Evolutionary conservation across 2,888 invertebrate genomes (phyloP), one percentile per base, ranked within the genome.

Genomic region (Lasioglossum calceatum): DNA sequence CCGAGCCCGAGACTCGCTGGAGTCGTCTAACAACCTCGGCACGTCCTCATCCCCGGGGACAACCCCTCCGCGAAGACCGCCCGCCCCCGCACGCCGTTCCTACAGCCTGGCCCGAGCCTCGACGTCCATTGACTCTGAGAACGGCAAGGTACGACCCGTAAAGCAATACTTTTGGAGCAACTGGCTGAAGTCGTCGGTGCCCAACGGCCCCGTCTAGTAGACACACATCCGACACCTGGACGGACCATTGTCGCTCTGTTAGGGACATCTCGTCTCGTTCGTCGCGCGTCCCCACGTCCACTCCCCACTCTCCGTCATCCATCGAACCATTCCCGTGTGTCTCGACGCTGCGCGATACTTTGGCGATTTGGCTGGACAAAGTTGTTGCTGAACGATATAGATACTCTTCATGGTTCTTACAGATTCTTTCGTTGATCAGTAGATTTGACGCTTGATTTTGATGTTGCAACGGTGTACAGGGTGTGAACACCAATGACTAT

Each of bases 141-240:
- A 92, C 92, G 94, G 94, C 94, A 97, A 97, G 97, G 97, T 97
- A 97, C 97, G 97, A 95, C 95, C 96, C 95, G 94, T 95, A 93
- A 97, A 96, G 96, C 96, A 96, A 95, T 96, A 96, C 95, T 97
- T 97, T 96, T 97, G 97, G 97, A 96, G 96, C 96, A 96, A 95
- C 95, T 96, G 96, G 96, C 96, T 96, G 96, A 96, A 97, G 96
- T 96, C 96, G 89, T 95, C 94, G 95, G 95, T 93, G 87, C 92
- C 92, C 96, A 96, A 96, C 95, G 96, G 96, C 92, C 95, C 95
- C 92, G 94, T 95, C 93, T 95, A 95, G 95, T 90, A 90, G 87
- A 88, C 84, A 73, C 87, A 72, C 83, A 67, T 54, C 44, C 79
- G 80, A 73, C 79, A 77, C 73, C 80, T 87, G 89, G 88, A 87